Base-by-base conservation (phyloP, 2,888 invertebrate species). In the Pantelozetes paolii region DNA sequence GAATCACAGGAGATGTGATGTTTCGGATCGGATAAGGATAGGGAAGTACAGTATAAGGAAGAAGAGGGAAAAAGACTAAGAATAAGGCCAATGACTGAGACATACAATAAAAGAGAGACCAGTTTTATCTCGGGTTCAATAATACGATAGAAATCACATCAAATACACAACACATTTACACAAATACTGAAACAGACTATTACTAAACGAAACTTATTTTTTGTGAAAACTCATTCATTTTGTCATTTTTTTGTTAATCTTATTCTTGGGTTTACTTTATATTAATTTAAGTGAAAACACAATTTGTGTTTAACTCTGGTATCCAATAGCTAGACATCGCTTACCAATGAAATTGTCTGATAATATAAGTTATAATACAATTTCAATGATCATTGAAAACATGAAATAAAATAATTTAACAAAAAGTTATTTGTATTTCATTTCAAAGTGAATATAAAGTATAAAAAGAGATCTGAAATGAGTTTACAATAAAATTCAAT, bases 131-230 rank as follows among this genome's bases (percentile, higher is more conserved):
- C n/a, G 26, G 54, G 62, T 62, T 62, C 62, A 62, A 62, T 62
- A 62, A 62, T 32, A 62, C 62, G 62, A 62, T 62, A 62, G 62
- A 62, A 15, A 18, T n/a, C 54, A 54, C 54, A 54, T 54, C 54
- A 54, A 23, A 54, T 54, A 54, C 54, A 54, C 54, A 54, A 62
- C 32, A 32, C 36, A 30, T 62, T 62, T 62, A 62, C 62, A 32
- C 32, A 20, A n/a, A 9, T n/a, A 62, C 62, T 62, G 32, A 32
- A 62, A 36, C 62, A 30, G n/a, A 23, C 6, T 62, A 62, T 62
- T 62, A 62, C 32, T 62, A n/a, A n/a, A n/a, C 18, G 18, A 18
- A 32, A 36, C 32, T 62, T 62, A 62, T 62, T n/a, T 62, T 59
- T 36, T 62, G 32, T 62, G 11, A 62, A 62, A 62, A 62, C 62